These are phyloP conservation scores for Theristicus caerulescens DNA, from an alignment of 2,113 vertebrate genomes.

Conservation along the genomic window DNA sequence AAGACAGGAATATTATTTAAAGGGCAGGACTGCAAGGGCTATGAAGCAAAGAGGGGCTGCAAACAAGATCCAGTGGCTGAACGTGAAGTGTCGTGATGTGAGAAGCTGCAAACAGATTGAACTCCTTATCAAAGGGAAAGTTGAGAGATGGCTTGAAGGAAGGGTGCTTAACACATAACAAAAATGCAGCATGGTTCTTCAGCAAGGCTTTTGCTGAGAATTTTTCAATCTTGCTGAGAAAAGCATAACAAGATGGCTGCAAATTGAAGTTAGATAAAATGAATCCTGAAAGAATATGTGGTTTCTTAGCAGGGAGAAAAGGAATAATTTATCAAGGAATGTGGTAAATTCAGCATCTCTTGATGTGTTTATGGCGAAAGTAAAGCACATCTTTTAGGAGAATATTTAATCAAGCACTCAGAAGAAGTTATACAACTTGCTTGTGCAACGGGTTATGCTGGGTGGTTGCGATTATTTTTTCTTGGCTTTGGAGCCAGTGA, in stretches of 20 bases:
- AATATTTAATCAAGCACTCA: slow-evolving; percentile 29
- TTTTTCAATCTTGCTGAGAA: slow-evolving; percentile 24
- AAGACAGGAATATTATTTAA: neutral
- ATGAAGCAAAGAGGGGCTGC: neutral
- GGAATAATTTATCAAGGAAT: slow-evolving; percentile 30
- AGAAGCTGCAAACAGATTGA: neutral
- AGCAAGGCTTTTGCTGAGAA: neutral
- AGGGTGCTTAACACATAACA: neutral
- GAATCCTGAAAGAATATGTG: neutral
- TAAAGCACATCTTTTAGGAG: slow-evolving; percentile 6
- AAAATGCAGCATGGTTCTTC: neutral
- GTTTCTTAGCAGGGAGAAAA: slow-evolving; percentile 14
- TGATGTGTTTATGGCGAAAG: slow-evolving; percentile 39
- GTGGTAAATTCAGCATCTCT: slow-evolving; percentile 38
- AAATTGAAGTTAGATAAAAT: slow-evolving; percentile 21
- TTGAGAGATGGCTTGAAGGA: neutral
- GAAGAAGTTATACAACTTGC: slow-evolving; percentile 30
- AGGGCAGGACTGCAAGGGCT: neutral
- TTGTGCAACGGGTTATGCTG: neutral
- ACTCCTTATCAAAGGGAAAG: neutral
- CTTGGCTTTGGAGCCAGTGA: slow-evolving; percentile 9
- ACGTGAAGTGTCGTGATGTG: neutral
- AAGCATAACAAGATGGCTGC: slow-evolving; percentile 9
- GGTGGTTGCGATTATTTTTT: slow-evolving; percentile 11
- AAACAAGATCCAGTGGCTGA: neutral